Percentiles rank a stretch among this genome's conserved stretches.
Evolutionary conservation across 1,140 invertebrate species (phyloP).

Genomic region (Galendromus occidentalis): DNA sequence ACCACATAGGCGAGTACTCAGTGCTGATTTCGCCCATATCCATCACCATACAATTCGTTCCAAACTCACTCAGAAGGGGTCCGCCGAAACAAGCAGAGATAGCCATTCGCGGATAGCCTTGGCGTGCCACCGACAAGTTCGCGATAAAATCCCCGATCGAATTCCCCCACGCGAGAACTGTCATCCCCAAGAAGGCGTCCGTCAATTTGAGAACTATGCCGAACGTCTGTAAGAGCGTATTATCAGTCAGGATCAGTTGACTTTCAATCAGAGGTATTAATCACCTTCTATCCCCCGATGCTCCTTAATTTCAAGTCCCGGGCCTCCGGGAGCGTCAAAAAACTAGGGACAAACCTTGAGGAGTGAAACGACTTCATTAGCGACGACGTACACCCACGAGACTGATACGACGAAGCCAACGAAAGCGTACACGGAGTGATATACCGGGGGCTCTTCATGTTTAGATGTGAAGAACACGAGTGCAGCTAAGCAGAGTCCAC

Average conservation of each 20-base stretch:
- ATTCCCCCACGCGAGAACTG: slow-evolving; percentile 49
- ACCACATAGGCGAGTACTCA: not conserved
- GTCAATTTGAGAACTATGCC: slow-evolving; percentile 40
- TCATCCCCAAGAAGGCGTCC: slow-evolving; percentile 43
- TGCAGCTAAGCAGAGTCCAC: slow-evolving; percentile 22
- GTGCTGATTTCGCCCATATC: not conserved
- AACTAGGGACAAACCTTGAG: slow-evolving; percentile 27
- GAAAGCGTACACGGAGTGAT: slow-evolving; percentile 35
- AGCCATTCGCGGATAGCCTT: slow-evolving; percentile 44
- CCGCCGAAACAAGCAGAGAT: slow-evolving; percentile 48
- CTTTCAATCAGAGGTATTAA: too few relatives aligned
- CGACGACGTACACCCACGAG: slow-evolving; percentile 43
- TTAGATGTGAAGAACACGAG: slow-evolving; percentile 27
- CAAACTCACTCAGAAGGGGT: slow-evolving; percentile 40
- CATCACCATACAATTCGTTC: not conserved
- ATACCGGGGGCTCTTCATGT: slow-evolving; percentile 25
- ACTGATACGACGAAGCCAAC: slow-evolving; percentile 41
- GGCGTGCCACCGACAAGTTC: slow-evolving; percentile 39
- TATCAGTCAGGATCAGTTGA: not conserved
- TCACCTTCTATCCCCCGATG: too few relatives aligned
- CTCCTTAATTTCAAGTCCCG: not conserved
- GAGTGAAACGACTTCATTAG: slow-evolving; percentile 43
- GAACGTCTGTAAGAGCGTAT: slow-evolving; percentile 29
- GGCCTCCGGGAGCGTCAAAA: slow-evolving; percentile 26
- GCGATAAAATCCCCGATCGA: slow-evolving; percentile 46